These are phyloP conservation scores for Abrostola tripartita DNA, from an alignment of 2,888 invertebrate species.

Conservation along the genomic window DNA sequence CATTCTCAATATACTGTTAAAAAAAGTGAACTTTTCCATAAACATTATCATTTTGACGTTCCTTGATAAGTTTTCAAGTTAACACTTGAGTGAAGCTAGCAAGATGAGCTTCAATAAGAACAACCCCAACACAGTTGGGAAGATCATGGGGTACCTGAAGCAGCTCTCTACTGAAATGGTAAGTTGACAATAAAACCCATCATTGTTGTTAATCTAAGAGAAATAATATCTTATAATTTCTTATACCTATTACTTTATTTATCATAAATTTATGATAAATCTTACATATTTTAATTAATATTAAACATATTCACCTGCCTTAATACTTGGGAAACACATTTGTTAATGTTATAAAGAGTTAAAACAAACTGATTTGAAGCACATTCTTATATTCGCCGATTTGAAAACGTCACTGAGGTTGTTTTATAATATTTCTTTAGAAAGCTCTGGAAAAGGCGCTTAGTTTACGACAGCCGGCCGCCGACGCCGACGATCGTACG, in stretches of 20 bases:
- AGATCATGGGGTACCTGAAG: slow-evolving; percentile 85
- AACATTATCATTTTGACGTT: slow-evolving; percentile 83
- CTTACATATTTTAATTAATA: too few relatives aligned
- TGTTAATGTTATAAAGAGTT: too few relatives aligned
- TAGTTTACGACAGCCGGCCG: slow-evolving; percentile 26
- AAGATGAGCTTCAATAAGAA: slow-evolving; percentile 88
- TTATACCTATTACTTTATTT: too few relatives aligned
- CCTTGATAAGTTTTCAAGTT: slow-evolving; percentile 71
- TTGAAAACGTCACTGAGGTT: background rate
- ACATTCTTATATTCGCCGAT: too few relatives aligned
- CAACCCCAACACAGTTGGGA: slow-evolving; percentile 85
- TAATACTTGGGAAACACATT: too few relatives aligned
- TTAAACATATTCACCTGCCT: too few relatives aligned
- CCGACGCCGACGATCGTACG: slow-evolving; percentile 59
- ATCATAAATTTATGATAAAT: too few relatives aligned
- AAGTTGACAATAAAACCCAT: slow-evolving; percentile 58
- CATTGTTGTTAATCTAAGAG: background rate
- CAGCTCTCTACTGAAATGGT: slow-evolving; percentile 87
- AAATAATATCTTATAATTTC: too few relatives aligned
- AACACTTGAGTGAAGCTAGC: slow-evolving; percentile 63
- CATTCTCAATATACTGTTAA: slow-evolving; percentile 68
- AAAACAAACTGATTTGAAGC: too few relatives aligned
- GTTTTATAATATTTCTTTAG: slow-evolving; percentile 55
- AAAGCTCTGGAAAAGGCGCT: slow-evolving; percentile 69
- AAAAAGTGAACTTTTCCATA: slow-evolving; percentile 73